Evolutionary conservation across 2,888 invertebrate genomes (phyloP), one percentile per base, ranked within the genome.

Genomic region (Mellilla xanthometata): DNA sequence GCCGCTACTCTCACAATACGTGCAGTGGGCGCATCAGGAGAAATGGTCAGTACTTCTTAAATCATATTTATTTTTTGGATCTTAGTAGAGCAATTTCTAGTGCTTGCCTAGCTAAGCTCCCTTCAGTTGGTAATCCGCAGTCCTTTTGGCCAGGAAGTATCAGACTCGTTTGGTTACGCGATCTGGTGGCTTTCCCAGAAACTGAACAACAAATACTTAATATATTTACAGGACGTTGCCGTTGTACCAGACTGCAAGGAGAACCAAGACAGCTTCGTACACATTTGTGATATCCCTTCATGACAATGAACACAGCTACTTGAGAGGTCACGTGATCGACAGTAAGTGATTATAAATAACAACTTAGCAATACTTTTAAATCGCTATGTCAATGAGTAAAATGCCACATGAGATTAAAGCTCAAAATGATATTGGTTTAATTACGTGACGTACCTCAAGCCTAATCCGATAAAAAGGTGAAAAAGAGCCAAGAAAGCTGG

Each of bases 11-110:
- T 93, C 95, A 0, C 93, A 96, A 2, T 78, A 94, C n/a, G 91
- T 97, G 9, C 91, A 92, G 54, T 97, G 97, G 97, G 94, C 95
- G 52, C 97, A 98, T 61, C 77, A 84, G 2, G 92, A 93, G 40
- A 91, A 91, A 51, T 94, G 94, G 94, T 84, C 65, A 58, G 58
- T 0, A 8, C 7, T 10, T 31, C 0, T 5, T 5, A 23, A 5
- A 5, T 23, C 23, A 23, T 5, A 5, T 23, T 8, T 5, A 23
- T 2, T 5, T 5, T 5, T 3, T 2, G 24, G 9, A 12, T 9
- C 12, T 9, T n/a, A 8, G 1, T 11, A 9, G 10, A 8, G 8
- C 4, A 8, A 5, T 9, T 12, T 12, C 10, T 30, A 19, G 22
- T 35, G 31, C 12, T 44, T 24, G 44, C 49, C 41, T 24, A 49